Conservation (phyloP, 1,140 invertebrate genomes). For the Habropoda laboriosa region DNA sequence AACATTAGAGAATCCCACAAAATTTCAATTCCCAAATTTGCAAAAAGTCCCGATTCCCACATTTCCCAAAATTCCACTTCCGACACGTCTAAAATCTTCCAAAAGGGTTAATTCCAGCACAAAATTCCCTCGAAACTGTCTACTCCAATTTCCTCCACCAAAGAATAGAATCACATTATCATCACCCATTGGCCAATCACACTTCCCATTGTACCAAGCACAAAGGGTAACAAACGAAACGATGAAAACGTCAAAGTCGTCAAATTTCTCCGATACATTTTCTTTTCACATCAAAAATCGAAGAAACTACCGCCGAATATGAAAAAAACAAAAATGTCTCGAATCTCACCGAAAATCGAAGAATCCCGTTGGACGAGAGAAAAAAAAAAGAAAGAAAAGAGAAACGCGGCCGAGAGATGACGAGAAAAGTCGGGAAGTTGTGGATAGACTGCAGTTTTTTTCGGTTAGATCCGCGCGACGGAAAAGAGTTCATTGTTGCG, state of each 20-base stretch:
- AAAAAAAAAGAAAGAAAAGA: conserved; percentile 1
- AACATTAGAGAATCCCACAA: too few relatives aligned
- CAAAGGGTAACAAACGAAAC: too few relatives aligned
- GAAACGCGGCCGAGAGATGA: neutral
- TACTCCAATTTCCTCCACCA: neutral
- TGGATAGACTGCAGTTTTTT: conserved; percentile 8
- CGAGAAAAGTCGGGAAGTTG: conserved; percentile 9
- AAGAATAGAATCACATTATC: neutral
- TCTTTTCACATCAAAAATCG: neutral
- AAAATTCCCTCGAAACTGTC: too few relatives aligned
- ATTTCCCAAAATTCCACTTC: too few relatives aligned
- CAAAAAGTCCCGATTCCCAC: too few relatives aligned
- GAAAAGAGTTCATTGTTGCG: conserved; percentile 59
- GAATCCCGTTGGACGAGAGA: neutral
- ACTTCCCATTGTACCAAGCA: neutral
- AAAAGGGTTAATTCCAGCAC: too few relatives aligned
- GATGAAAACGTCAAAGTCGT: too few relatives aligned
- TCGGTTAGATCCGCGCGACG: conserved; percentile 40
- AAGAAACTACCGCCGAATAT: neutral
- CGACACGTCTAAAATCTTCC: too few relatives aligned
- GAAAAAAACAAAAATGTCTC: neutral
- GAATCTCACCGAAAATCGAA: neutral
- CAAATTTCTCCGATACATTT: neutral
- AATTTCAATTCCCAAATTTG: too few relatives aligned
- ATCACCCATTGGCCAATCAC: conserved; percentile 8